Evolutionary conservation across 2,797 vertebrate genomes (phyloP).

Genomic region (Synanceia verrucosa): DNA sequence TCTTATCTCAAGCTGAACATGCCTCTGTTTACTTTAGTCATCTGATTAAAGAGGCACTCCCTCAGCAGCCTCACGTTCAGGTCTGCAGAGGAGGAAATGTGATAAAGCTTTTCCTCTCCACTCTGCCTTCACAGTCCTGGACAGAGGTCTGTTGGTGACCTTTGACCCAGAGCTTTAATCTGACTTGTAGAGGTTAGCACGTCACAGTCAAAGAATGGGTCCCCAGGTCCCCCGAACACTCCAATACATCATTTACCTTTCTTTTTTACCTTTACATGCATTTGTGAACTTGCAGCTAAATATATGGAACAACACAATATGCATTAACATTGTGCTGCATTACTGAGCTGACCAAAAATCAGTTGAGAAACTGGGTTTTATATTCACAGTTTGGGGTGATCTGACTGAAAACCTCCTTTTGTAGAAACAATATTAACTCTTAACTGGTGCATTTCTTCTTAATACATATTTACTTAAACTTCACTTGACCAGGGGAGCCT

Average conservation of each 20-base stretch:
- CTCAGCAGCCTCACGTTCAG: constrained; percentile 4
- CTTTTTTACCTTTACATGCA: neutral
- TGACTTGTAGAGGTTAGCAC: neutral
- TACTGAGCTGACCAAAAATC: neutral
- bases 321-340: neutral
- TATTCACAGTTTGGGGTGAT: neutral
- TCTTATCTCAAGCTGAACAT: constrained; percentile 45
- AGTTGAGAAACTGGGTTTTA: neutral
- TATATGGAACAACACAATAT: neutral
- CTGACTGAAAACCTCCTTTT: neutral
- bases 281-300: neutral
- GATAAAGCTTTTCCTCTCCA: constrained; percentile 18
- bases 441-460: neutral
- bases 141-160: constrained; percentile 9
- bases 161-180: constrained; percentile 37
- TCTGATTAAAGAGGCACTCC: constrained; percentile 50
- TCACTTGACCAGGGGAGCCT: neutral
- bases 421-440: neutral
- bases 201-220: constrained; percentile 1
- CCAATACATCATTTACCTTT: neutral
- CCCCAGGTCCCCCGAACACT: neutral
- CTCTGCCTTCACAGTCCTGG: constrained; percentile 4
- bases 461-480: neutral
- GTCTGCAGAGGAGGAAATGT: constrained; percentile 20
- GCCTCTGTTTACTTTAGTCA: constrained; percentile 43